Evolutionary conservation across 37 sponge, comb jelly and placozoan species (phyloP), one percentile per base, ranked within the genome.

Genomic region (Theonella swinhoei): DNA sequence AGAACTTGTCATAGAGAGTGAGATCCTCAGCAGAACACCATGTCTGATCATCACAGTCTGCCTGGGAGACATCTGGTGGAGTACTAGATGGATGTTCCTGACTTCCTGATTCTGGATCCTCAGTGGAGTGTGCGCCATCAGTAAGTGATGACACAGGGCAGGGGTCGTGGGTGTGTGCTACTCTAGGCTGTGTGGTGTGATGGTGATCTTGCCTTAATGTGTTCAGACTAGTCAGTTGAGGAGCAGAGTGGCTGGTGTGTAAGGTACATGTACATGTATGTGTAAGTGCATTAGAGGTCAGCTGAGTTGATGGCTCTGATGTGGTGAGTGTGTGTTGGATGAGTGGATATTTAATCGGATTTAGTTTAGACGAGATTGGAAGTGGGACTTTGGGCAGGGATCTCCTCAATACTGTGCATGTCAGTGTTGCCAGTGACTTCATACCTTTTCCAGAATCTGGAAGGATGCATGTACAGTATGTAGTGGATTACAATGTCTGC

Each of bases 401-500:
- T 61, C 39, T 76, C 43, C 83, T 63, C 37, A 90, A 26, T 4
- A 88, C 30, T 26, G 39, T 68, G 65, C 89, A 88, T 2, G 78
- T 39, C 40, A 70, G 33, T 1, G 78, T 70, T 28, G 89, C 60
- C 60, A 88, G 58, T n/a, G 65, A 64, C 68, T 42, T 5, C 58
- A 72, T 22, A 14, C 24, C 81, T 28, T 74, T 80, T 20, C 39
- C 74, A 20, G 14, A 1, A 68, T 60, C 89, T 88, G 67, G 0
- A 60, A 23, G 26, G 31, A 60, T 2, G 34, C 5, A 76, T 54
- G 2, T 47, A 47, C 54, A 47, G 5, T 23, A 72, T 36, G 32
- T 17, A 37, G 24, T 34, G 24, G 19, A 25, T 32, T 32, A 35
- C 25, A n/a, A n/a, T n/a, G n/a, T n/a, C 54, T 47, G 54, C 54